Conservation (phyloP, 1,140 invertebrate genomes). For the Araneus ventricosus region DNA sequence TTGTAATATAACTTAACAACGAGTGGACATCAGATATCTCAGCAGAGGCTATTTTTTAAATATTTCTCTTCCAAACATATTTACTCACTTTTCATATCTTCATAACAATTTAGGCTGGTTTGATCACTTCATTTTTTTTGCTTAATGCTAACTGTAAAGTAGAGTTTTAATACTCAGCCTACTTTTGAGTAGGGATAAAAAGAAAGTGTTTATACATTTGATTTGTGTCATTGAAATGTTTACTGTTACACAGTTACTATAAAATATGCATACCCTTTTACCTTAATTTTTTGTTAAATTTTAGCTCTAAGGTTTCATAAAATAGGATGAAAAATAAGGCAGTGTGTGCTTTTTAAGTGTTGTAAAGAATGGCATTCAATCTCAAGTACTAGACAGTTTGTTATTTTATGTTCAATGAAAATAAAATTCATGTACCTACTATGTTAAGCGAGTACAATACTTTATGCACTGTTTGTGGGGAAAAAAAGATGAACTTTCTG, state of each 20-base stretch:
- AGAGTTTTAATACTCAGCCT: background rate
- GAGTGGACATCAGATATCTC: conserved; percentile 58
- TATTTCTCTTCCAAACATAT: conserved; percentile 34
- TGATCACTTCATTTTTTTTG: background rate
- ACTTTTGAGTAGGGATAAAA: background rate
- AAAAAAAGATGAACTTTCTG: background rate
- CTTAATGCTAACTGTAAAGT: background rate
- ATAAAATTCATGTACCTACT: conserved; percentile 37
- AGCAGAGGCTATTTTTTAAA: conserved; percentile 72
- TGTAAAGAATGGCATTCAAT: conserved; percentile 31
- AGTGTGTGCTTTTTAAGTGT: background rate
- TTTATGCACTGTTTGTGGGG: conserved; percentile 36
- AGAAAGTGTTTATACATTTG: background rate
- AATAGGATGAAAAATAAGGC: background rate
- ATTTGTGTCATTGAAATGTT: background rate
- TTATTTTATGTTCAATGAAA: conserved; percentile 47
- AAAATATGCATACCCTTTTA: background rate
- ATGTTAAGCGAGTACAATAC: conserved; percentile 49
- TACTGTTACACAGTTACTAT: background rate
- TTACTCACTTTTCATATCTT: conserved; percentile 63
- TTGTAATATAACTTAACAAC: conserved; percentile 72
- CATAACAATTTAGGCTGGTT: conserved; percentile 47
- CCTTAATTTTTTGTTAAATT: background rate
- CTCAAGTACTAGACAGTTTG: conserved; percentile 19
- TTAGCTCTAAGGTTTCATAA: background rate